Evolutionary conservation across 2,888 invertebrate genomes (phyloP).

Genomic region (Pyrrhia umbra): DNA sequence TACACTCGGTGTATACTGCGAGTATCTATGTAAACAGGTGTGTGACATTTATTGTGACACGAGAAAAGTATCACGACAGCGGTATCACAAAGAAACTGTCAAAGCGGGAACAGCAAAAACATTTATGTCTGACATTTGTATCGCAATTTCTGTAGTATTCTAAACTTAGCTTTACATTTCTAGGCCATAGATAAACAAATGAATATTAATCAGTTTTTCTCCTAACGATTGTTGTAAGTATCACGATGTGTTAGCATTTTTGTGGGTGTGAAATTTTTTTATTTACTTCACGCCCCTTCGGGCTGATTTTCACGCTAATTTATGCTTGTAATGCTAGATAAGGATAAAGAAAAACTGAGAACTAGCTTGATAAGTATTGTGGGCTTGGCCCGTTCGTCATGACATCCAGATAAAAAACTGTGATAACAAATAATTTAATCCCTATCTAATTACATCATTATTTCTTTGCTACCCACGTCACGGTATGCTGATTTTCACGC

Average conservation of each 20-base stretch:
- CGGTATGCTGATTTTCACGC: constrained; percentile 47
- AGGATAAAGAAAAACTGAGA: constrained; percentile 1
- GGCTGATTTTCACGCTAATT: constrained; percentile 40
- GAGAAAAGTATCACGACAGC: no score
- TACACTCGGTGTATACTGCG: no score
- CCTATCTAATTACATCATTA: constrained; percentile 36
- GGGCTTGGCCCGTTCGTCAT: constrained; percentile 40
- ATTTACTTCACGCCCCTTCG: constrained; percentile 9
- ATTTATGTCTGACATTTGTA: no score
- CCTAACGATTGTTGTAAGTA: background rate
- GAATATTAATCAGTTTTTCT: background rate
- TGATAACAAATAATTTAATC: constrained; percentile 32
- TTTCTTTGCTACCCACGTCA: constrained; percentile 35
- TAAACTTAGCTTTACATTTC: no score
- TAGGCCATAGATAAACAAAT: no score
- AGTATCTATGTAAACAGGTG: no score
- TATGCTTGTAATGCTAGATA: constrained; percentile 35
- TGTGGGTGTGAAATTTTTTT: constrained; percentile 3
- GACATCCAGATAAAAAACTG: constrained; percentile 27
- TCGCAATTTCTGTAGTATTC: no score
- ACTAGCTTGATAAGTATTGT: constrained; percentile 20
- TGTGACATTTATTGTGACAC: no score
- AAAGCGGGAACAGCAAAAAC: no score
- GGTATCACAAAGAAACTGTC: no score
- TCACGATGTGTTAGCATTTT: background rate